Conservation (phyloP, 1,140 invertebrate species). For the Drosophila novamexicana region DNA sequence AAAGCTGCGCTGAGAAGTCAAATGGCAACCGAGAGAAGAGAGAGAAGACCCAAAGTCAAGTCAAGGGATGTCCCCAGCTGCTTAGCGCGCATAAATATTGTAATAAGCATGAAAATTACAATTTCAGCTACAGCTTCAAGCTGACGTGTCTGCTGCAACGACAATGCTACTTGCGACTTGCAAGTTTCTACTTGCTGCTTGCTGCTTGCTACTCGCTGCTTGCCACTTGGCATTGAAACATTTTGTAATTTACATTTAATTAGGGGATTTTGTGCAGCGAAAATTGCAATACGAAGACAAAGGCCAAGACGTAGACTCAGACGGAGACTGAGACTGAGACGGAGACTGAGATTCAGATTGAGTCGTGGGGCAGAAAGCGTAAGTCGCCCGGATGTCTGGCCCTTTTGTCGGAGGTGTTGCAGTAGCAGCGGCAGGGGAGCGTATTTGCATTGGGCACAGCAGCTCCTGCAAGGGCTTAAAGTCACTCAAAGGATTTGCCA, state of each 20-base stretch:
- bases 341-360: not conserved
- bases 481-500: constrained; percentile 59
- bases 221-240: constrained; percentile 57
- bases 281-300: constrained; percentile 32
- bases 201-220: constrained; percentile 33
- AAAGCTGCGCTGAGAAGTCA: constrained; percentile 23
- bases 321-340: not conserved
- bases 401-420: constrained; percentile 41
- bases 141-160: constrained; percentile 42
- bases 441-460: constrained; percentile 49
- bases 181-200: constrained; percentile 30
- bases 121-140: constrained; percentile 54
- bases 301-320: not conserved
- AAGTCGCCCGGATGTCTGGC: constrained; percentile 25
- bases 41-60: constrained; percentile 21
- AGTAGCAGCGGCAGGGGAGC: constrained; percentile 20
- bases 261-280: constrained; percentile 61
- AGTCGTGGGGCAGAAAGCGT: constrained; percentile 4
- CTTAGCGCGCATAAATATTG: constrained; percentile 68
- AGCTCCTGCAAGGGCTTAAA: constrained; percentile 41
- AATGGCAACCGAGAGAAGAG: constrained; percentile 34
- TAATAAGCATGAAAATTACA: constrained; percentile 75
- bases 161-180: constrained; percentile 42
- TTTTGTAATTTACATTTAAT: constrained; percentile 77
- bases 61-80: constrained; percentile 35